A percentile compares a stretch with the other conserved stretches of the same genome.
These are phyloP conservation scores for Galbula dea DNA, from an alignment of 2,113 vertebrate species.

Conservation along the genomic window DNA sequence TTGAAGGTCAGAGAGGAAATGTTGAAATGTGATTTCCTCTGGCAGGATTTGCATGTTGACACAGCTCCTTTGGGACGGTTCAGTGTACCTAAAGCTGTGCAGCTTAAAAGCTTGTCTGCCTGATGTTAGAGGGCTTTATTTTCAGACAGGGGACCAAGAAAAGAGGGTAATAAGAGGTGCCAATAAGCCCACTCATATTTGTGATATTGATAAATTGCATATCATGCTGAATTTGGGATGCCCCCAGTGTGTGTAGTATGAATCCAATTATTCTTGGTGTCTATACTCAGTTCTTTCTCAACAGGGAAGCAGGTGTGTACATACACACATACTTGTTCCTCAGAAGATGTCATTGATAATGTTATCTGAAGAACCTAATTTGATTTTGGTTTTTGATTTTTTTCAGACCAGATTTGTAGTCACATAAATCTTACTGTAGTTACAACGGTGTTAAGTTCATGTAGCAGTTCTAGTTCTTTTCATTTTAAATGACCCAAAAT, in stretches of 20 bases:
- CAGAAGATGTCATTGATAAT: not conserved
- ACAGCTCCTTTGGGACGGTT: not conserved
- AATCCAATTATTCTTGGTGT: not conserved
- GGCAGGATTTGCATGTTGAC: not conserved
- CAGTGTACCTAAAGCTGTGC: not conserved
- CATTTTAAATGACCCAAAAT: not conserved
- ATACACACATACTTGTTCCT: not conserved
- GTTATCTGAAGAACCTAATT: not conserved
- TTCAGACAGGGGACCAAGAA: not conserved
- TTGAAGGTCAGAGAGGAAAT: slow-evolving; percentile 6
- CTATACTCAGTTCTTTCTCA: not conserved
- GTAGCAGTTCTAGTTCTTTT: not conserved
- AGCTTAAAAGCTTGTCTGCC: not conserved
- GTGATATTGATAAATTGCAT: not conserved
- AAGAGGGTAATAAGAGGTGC: not conserved
- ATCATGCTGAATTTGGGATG: not conserved
- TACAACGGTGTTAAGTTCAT: not conserved
- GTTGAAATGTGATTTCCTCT: slow-evolving; percentile 4
- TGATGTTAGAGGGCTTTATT: not conserved
- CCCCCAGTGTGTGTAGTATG: not conserved
- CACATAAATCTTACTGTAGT: not conserved
- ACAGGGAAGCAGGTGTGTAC: not conserved
- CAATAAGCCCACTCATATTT: not conserved
- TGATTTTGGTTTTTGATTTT: not conserved
- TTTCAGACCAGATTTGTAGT: not conserved